These are phyloP conservation scores for Zaprionus taronus DNA, from an alignment of 1,140 invertebrate species.

Conservation along the genomic window DNA sequence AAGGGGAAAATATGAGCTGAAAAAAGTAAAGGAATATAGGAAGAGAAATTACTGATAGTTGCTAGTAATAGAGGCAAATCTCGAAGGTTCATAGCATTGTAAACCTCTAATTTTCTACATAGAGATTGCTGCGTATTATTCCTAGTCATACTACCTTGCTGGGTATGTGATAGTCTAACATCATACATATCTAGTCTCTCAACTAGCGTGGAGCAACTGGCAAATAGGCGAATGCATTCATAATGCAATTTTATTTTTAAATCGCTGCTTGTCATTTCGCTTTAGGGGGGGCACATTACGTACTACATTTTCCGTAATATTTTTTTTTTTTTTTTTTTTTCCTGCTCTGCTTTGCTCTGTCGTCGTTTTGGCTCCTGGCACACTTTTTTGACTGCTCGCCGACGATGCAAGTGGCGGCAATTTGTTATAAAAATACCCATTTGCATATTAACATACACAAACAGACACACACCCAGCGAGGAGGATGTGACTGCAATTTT, in stretches of 20 bases:
- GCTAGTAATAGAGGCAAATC: no score
- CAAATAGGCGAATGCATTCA: constrained; percentile 59
- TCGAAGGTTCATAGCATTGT: no score
- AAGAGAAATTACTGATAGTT: no score
- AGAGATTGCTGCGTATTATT: no score
- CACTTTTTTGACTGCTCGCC: constrained; percentile 55
- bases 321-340: constrained; percentile 5
- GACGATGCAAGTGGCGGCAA: constrained; percentile 69
- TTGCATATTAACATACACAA: constrained; percentile 38
- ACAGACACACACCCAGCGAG: constrained; percentile 11
- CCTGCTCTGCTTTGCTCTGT: not conserved
- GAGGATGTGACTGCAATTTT: not conserved
- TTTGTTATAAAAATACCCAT: constrained; percentile 74
- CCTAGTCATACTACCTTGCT: not conserved
- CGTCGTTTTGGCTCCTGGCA: constrained; percentile 57
- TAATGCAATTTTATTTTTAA: constrained; percentile 82
- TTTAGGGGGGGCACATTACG: constrained; percentile 24
- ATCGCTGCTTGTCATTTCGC: constrained; percentile 58
- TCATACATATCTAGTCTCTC: not conserved
- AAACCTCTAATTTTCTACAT: no score
- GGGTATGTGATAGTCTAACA: constrained; percentile 8
- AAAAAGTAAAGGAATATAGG: not conserved
- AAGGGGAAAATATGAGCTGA: no score
- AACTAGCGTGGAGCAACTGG: constrained; percentile 43
- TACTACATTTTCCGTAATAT: constrained; percentile 6